A percentile compares a stretch with the other conserved stretches of the same genome.
phyloP scores from a whole-genome alignment of 2,797 vertebrate species.

The Erpetoichthys calabaricus region DNA sequence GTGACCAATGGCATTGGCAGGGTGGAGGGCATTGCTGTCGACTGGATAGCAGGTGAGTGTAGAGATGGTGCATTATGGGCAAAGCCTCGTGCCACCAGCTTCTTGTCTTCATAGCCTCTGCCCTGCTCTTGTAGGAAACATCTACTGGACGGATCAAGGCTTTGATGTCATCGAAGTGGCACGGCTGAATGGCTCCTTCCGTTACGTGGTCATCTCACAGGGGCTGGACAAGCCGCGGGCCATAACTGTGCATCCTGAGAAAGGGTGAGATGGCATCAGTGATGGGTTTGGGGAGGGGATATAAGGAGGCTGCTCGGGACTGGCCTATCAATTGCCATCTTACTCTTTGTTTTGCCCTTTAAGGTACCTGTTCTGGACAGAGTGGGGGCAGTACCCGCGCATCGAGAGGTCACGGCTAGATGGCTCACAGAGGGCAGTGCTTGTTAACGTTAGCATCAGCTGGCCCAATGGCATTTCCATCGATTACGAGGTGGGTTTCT shows the following conservation, averaged over 20 bases:
- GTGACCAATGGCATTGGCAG: slow-evolving; percentile 91
- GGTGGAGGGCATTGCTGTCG: slow-evolving; percentile 88
- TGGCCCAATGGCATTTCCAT: slow-evolving; percentile 95
- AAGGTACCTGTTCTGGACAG: slow-evolving; percentile 94
- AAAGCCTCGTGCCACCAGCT: accelerated
- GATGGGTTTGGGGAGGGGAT: too few species aligned
- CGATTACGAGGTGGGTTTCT: slow-evolving; percentile 73
- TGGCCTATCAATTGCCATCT: too few species aligned
- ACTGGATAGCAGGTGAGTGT: slow-evolving; percentile 83
- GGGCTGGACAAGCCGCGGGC: slow-evolving; percentile 91
- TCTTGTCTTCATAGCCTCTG: background rate
- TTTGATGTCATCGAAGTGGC: slow-evolving; percentile 95
- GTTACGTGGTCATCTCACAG: slow-evolving; percentile 90
- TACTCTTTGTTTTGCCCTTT: slow-evolving; percentile 3
- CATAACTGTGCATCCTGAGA: slow-evolving; percentile 86
- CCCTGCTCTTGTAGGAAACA: slow-evolving; percentile 62
- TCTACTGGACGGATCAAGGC: slow-evolving; percentile 96
- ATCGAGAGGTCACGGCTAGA: slow-evolving; percentile 85
- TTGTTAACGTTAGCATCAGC: slow-evolving; percentile 87
- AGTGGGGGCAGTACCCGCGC: slow-evolving; percentile 94
- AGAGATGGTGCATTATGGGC: background rate
- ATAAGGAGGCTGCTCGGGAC: too few species aligned
- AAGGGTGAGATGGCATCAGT: slow-evolving; percentile 53
- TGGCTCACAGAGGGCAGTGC: slow-evolving; percentile 69
- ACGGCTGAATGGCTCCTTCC: slow-evolving; percentile 88